Evolutionary conservation across 1,140 invertebrate species (phyloP).

Genomic region (Stenopsyche tienmushanensis): DNA sequence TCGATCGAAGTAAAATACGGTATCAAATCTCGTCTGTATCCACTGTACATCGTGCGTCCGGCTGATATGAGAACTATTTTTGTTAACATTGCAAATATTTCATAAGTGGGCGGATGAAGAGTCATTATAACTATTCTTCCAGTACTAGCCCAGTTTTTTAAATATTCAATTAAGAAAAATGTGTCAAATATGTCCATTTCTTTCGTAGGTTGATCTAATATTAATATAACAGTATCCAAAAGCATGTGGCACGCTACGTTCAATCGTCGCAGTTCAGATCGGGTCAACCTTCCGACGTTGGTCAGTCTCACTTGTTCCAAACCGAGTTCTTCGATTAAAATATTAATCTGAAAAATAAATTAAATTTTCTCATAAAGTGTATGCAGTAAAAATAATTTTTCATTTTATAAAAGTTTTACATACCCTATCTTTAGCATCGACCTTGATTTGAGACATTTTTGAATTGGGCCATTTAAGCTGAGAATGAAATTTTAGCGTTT

Average conservation of each 20-base stretch:
- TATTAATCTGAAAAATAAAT: constrained; percentile 66
- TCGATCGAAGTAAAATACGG: constrained; percentile 92
- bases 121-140: constrained; percentile 88
- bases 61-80: constrained; percentile 82
- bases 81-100: constrained; percentile 93
- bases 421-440: constrained; percentile 64
- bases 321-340: constrained; percentile 86
- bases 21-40: constrained; percentile 83
- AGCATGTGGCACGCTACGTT: constrained; percentile 86
- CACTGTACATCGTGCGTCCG: constrained; percentile 88
- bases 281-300: constrained; percentile 75
- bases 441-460: constrained; percentile 56
- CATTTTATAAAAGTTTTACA: not conserved
- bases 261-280: constrained; percentile 80
- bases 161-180: constrained; percentile 91
- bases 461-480: constrained; percentile 65
- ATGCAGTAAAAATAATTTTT: too few relatives aligned
- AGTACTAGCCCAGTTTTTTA: constrained; percentile 87
- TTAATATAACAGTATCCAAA: constrained; percentile 78
- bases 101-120: constrained; percentile 90
- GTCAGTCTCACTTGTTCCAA: constrained; percentile 80
- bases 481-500: constrained; percentile 79
- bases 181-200: constrained; percentile 96
- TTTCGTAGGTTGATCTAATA: constrained; percentile 85
- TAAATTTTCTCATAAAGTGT: too few relatives aligned